These are phyloP conservation scores for Octodonta nipae DNA, from an alignment of 2,888 invertebrate genomes.

Conservation along the genomic window DNA sequence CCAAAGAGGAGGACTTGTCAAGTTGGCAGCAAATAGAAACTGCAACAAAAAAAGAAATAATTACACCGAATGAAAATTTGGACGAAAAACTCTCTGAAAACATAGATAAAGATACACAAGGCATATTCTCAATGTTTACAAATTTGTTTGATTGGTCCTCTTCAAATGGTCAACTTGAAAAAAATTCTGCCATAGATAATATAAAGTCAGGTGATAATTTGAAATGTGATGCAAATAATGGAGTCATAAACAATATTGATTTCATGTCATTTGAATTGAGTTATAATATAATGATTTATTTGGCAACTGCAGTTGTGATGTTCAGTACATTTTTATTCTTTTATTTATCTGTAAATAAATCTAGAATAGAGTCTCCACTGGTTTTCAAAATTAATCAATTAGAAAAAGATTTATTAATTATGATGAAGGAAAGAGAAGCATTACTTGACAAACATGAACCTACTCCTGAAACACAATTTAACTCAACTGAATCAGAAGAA, in stretches of 20 bases:
- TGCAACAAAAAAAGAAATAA: too few relatives aligned
- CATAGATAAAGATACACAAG: too few relatives aligned
- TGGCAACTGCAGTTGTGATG: constrained; percentile 50
- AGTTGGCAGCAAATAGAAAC: too few relatives aligned
- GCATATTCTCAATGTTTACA: too few relatives aligned
- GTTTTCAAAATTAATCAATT: constrained; percentile 54
- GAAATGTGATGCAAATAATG: constrained; percentile 2
- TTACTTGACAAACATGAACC: constrained; percentile 44
- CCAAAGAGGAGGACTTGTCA: too few relatives aligned
- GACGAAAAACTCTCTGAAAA: too few relatives aligned
- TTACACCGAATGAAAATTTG: too few relatives aligned
- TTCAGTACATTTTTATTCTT: constrained; percentile 61
- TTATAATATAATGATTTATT: constrained; percentile 22
- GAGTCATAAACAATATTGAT: constrained; percentile 10
- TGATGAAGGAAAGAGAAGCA: constrained; percentile 51
- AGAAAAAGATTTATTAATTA: constrained; percentile 46
- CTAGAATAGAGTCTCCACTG: constrained; percentile 54
- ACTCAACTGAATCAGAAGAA: too few relatives aligned
- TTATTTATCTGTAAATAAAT: constrained; percentile 66
- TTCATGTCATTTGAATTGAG: constrained; percentile 14
- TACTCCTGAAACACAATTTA: too few relatives aligned
- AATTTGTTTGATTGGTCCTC: too few relatives aligned
- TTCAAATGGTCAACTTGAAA: neutral
- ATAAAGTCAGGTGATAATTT: neutral
- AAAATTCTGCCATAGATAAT: neutral